phyloP scores from a whole-genome alignment of 2,888 invertebrate species.

The Aricia artaxerxes region DNA sequence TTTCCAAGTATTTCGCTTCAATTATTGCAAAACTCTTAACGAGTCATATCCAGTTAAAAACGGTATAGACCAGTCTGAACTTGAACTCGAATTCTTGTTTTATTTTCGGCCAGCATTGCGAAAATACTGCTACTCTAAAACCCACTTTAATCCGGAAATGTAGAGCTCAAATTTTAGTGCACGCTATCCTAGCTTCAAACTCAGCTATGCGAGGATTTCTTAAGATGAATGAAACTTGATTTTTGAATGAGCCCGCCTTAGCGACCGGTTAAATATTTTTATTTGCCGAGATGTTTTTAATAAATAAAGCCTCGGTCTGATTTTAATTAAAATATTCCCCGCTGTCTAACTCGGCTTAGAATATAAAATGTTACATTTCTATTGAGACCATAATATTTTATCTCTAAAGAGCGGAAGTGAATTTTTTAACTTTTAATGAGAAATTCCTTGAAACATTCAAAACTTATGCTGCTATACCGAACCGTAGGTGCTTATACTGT shows the following conservation, averaged over 20 bases:
- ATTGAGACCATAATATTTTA: not conserved
- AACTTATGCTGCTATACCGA: no score
- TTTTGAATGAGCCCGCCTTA: slow-evolving; percentile 25
- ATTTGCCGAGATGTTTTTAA: slow-evolving; percentile 24
- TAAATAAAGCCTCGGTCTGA: not conserved
- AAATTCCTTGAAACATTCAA: not conserved
- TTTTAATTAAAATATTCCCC: not conserved
- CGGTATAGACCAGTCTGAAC: slow-evolving; percentile 41
- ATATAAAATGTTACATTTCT: not conserved
- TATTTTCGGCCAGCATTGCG: slow-evolving; percentile 29
- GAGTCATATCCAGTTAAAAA: slow-evolving; percentile 31
- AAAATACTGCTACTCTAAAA: not conserved
- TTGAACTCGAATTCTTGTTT: slow-evolving; percentile 39
- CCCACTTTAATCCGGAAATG: not conserved
- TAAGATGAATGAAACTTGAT: slow-evolving; percentile 28
- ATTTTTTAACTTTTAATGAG: not conserved
- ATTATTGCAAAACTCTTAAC: slow-evolving; percentile 11
- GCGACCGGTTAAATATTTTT: slow-evolving; percentile 21
- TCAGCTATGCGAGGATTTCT: slow-evolving; percentile 28
- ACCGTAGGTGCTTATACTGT: no score
- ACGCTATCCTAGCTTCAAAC: not conserved
- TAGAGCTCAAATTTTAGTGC: not conserved
- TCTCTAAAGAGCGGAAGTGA: not conserved
- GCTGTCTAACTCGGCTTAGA: not conserved
- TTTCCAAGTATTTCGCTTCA: slow-evolving; percentile 5